Conservation (phyloP, 30 jellyfish, hydroid and myxozoan genomes). For the Aurelia sp. region DNA sequence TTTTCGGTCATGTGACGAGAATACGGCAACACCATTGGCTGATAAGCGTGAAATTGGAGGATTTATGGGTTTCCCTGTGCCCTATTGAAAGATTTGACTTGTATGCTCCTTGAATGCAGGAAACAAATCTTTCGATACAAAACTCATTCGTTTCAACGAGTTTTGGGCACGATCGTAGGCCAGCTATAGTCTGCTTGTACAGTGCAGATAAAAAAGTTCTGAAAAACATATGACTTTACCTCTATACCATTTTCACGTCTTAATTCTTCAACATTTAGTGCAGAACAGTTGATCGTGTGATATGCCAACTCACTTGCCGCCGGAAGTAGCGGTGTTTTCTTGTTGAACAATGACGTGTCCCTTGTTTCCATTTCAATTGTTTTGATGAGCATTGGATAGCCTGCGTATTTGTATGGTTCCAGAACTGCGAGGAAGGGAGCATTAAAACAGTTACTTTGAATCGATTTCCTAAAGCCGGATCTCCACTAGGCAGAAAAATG, state of each 20-base stretch:
- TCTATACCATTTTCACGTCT: constrained; percentile 97
- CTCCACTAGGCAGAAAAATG: no score
- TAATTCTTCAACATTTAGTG: constrained; percentile 97
- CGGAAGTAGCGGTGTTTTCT: constrained; percentile 89
- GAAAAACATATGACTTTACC: constrained; percentile 26
- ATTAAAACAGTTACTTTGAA: no score
- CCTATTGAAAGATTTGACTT: no score
- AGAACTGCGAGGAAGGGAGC: constrained; percentile 43
- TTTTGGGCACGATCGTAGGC: no score
- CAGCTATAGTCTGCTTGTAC: background rate
- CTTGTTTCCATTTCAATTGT: constrained; percentile 91
- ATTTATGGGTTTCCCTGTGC: no score
- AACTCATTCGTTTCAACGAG: no score
- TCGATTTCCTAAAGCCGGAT: no score
- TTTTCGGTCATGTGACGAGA: no score
- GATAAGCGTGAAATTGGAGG: no score
- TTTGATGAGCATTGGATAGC: constrained; percentile 95
- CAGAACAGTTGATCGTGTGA: constrained; percentile 97
- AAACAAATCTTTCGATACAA: no score
- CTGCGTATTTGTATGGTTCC: constrained; percentile 98
- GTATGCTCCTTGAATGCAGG: no score
- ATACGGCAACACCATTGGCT: no score
- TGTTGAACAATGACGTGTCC: constrained; percentile 63
- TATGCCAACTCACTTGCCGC: constrained; percentile 94
- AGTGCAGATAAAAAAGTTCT: background rate